Evolutionary conservation across 2,888 invertebrate genomes (phyloP).

Genomic region (Vannuccia rotundouncinata): DNA sequence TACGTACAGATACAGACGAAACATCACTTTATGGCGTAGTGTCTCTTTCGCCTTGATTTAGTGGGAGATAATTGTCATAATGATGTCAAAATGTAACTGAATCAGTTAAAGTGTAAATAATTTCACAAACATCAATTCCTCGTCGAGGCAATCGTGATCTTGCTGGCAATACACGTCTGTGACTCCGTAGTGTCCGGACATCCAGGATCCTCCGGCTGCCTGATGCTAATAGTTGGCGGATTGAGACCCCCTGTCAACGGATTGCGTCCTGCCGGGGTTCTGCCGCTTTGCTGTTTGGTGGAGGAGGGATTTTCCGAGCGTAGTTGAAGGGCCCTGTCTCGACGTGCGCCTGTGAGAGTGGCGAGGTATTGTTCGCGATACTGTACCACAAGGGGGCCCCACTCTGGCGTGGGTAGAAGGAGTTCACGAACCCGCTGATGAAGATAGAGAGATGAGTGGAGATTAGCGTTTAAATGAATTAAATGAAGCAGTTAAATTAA

Average conservation of each 20-base stretch:
- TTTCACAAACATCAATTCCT: no score
- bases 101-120: no score
- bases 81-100: no score
- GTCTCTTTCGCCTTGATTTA: no score
- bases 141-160: constrained; percentile 21
- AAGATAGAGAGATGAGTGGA: neutral
- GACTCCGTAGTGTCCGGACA: constrained; percentile 11
- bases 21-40: no score
- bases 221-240: neutral
- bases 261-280: neutral
- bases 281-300: neutral
- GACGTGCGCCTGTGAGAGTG: neutral
- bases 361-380: constrained; percentile 23
- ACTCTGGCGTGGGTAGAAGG: constrained; percentile 1
- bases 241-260: neutral
- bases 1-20: no score
- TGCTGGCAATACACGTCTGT: constrained; percentile 18
- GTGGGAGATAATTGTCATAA: no score
- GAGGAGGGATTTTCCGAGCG: neutral
- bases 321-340: neutral
- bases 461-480: no score
- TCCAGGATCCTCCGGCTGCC: neutral
- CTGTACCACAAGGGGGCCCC: constrained; percentile 21
- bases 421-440: neutral
- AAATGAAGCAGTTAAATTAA: no score